A percentile compares a stretch with the other conserved stretches of the same genome.
phyloP scores from a whole-genome alignment of 2,113 vertebrate genomes.

The Speoplatyrhinus poulsoni region DNA sequence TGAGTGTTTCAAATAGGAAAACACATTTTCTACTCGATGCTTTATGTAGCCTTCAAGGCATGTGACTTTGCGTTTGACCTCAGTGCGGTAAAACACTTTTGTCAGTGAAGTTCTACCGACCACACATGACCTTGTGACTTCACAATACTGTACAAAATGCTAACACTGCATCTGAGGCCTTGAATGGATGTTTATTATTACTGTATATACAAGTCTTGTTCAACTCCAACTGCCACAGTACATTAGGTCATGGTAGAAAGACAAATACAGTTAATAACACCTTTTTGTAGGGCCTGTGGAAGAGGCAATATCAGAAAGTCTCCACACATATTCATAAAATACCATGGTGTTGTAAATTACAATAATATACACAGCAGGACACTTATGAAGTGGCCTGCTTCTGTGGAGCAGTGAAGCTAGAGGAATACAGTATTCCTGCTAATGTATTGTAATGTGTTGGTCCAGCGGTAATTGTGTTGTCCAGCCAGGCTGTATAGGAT shows the following conservation, averaged over 20 bases:
- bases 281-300: slow-evolving; percentile 20
- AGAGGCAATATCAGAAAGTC: neutral
- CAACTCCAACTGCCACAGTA: too few relatives aligned
- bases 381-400: neutral
- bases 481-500: neutral
- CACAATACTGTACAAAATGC: slow-evolving; percentile 14
- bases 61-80: slow-evolving; percentile 43
- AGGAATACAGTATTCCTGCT: slow-evolving; percentile 24
- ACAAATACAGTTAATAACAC: slow-evolving; percentile 20
- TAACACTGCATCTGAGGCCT: slow-evolving; percentile 38
- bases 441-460: slow-evolving; percentile 5
- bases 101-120: slow-evolving; percentile 22
- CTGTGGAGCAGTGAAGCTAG: slow-evolving; percentile 25
- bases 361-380: neutral
- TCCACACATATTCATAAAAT: slow-evolving; percentile 21
- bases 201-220: neutral
- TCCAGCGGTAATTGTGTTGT: neutral
- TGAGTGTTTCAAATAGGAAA: slow-evolving; percentile 47
- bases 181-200: neutral
- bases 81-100: slow-evolving; percentile 24
- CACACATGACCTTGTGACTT: slow-evolving; percentile 34
- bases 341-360: slow-evolving; percentile 33
- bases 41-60: slow-evolving; percentile 39
- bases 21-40: slow-evolving; percentile 41
- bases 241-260: neutral